Evolutionary conservation across 1,140 invertebrate genomes (phyloP), one percentile per base, ranked within the genome.

Genomic region (Aphelinus atriplicis): DNA sequence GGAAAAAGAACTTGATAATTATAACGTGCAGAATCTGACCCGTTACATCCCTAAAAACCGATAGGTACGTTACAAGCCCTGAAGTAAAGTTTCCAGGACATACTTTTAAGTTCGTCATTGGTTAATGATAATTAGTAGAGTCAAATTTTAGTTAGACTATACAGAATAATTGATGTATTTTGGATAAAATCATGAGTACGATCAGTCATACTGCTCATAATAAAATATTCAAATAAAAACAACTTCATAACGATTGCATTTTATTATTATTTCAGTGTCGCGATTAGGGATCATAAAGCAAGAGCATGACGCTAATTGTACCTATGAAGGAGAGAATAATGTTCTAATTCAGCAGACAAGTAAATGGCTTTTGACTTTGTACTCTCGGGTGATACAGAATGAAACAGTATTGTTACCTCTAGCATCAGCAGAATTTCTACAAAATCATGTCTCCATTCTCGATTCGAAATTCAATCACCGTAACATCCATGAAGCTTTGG

Each of bases 251-350:
- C 26, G 26, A 26, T 26, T 26, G 26, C 2, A n/a, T 78, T 55
- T 26, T 48, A 45, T 71, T 60, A 57, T 46, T 46, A 78, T 79
- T 71, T 62, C 84, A 91, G 94, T 92, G n/a, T 90, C 94, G 73
- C 90, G 95, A 79, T 87, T 98, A 60, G 94, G 94, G n/a, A 92
- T 94, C 75, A 87, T 98, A 62, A 91, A 95, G 71, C 92, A 93
- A 86, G 94, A 97, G 84, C 93, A 97, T 87, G 97, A 99, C 88
- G 94, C 96, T 0, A 96, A 95, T 79, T 94, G 94, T 78, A 98
- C 97, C 0, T 98, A 98, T 81, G 97, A 99, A 89, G 97, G 97
- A 3, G 97, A 99, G 86, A 98, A 97, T 87, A 97, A 97, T 87
- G 96, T 99, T 57, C 89, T 99, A 4, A 91, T 96, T 7, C 97